Evolutionary conservation across 2,797 vertebrate species (phyloP).

Genomic region (Podarcis lilfordi): DNA sequence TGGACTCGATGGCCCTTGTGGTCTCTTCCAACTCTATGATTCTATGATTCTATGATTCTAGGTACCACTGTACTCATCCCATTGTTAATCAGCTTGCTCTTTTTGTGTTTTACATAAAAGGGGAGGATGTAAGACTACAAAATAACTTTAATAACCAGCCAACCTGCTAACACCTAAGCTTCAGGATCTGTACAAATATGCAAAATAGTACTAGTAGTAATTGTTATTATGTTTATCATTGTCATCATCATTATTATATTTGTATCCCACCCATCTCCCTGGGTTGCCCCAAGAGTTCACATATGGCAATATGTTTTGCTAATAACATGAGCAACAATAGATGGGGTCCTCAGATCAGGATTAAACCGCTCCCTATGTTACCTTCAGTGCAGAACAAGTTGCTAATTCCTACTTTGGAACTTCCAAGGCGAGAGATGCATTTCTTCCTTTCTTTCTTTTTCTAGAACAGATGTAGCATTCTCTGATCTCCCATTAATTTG

Average conservation of each 20-base stretch:
- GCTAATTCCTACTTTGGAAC: neutral
- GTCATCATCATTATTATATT: no score
- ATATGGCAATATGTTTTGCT: neutral
- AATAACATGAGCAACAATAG: neutral
- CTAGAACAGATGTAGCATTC: slow-evolving; percentile 9
- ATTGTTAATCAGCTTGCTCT: neutral
- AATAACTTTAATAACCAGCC: neutral
- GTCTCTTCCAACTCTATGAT: no score
- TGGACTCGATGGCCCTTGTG: no score
- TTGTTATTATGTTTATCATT: no score
- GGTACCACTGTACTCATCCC: neutral
- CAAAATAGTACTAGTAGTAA: neutral
- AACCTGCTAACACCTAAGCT: neutral
- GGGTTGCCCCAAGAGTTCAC: neutral
- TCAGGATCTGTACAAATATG: neutral
- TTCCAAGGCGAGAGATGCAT: neutral
- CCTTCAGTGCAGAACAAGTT: neutral
- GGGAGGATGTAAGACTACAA: neutral
- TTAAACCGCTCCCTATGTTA: neutral
- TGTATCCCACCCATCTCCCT: no score
- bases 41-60: no score
- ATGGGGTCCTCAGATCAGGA: neutral
- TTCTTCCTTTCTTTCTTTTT: neutral
- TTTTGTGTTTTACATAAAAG: neutral
- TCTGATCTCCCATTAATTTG: neutral